Percentiles rank a stretch among this genome's conserved stretches.
Evolutionary conservation across 2,888 invertebrate genomes (phyloP).

Genomic region (Venustoraphidia nigricollis): DNA sequence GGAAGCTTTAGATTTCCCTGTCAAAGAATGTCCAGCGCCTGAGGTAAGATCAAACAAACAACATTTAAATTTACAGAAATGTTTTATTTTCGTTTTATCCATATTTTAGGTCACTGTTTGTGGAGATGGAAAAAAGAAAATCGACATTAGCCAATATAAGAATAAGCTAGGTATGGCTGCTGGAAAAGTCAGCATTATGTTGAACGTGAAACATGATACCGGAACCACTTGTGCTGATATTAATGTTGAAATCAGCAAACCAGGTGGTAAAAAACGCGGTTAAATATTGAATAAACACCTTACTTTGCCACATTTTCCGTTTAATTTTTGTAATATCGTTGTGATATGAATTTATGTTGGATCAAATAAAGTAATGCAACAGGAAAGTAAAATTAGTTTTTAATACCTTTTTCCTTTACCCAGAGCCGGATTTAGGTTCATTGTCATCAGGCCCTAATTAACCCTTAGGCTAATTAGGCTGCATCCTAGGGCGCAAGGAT

Average conservation of each 20-base stretch:
- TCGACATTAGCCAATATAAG: constrained; percentile 28
- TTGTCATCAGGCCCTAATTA: too few relatives aligned
- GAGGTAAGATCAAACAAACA: constrained; percentile 16
- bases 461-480: too few relatives aligned
- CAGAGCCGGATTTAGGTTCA: too few relatives aligned
- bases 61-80: neutral
- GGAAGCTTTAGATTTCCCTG: constrained; percentile 25
- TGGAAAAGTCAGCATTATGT: constrained; percentile 24
- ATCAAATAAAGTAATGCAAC: neutral
- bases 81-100: neutral
- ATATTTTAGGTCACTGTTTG: constrained; percentile 22
- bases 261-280: neutral
- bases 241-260: constrained; percentile 11
- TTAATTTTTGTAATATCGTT: neutral
- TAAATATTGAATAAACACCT: too few relatives aligned
- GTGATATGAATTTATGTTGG: neutral
- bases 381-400: neutral
- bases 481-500: too few relatives aligned
- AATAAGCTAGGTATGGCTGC: constrained; percentile 26
- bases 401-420: too few relatives aligned
- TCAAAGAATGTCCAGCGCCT: constrained; percentile 25
- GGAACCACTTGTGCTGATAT: constrained; percentile 20
- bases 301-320: neutral
- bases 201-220: constrained; percentile 26
- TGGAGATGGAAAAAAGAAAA: constrained; percentile 20